A percentile compares a stretch with the other conserved stretches of the same genome.
These are phyloP conservation scores for Xiphorhynchus elegans DNA, from an alignment of 2,113 vertebrate species.

Conservation along the genomic window DNA sequence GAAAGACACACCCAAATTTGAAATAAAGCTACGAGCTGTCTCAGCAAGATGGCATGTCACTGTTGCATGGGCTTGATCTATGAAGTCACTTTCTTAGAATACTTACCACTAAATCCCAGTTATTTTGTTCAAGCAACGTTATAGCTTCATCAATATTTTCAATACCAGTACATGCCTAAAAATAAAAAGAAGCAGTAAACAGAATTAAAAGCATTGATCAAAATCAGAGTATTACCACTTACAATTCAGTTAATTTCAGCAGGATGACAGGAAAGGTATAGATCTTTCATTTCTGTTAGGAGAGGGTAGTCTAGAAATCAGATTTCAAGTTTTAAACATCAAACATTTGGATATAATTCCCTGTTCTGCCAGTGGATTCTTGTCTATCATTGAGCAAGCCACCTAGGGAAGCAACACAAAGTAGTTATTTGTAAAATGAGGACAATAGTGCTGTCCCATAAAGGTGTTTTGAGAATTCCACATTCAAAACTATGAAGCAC, in stretches of 20 bases:
- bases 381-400: neutral
- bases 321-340: neutral
- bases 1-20: neutral
- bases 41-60: neutral
- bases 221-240: neutral
- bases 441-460: neutral
- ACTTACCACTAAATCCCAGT: slow-evolving; percentile 99
- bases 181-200: slow-evolving; percentile 50
- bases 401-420: slow-evolving; percentile 1
- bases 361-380: neutral
- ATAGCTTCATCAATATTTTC: slow-evolving; percentile 99
- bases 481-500: neutral
- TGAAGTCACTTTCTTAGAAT: slow-evolving; percentile 27
- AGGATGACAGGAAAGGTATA: neutral
- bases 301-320: neutral
- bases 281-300: neutral
- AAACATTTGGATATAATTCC: neutral
- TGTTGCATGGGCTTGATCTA: neutral
- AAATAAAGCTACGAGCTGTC: slow-evolving; percentile 2
- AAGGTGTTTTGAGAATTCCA: neutral
- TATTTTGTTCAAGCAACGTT: slow-evolving; percentile 98
- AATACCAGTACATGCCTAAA: slow-evolving; percentile 97
- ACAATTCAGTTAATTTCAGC: neutral
- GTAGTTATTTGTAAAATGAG: slow-evolving; percentile 5
- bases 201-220: slow-evolving; percentile 48